These are phyloP conservation scores for Manis pentadactyla DNA, from an alignment of 2,797 vertebrate genomes.

Conservation along the genomic window DNA sequence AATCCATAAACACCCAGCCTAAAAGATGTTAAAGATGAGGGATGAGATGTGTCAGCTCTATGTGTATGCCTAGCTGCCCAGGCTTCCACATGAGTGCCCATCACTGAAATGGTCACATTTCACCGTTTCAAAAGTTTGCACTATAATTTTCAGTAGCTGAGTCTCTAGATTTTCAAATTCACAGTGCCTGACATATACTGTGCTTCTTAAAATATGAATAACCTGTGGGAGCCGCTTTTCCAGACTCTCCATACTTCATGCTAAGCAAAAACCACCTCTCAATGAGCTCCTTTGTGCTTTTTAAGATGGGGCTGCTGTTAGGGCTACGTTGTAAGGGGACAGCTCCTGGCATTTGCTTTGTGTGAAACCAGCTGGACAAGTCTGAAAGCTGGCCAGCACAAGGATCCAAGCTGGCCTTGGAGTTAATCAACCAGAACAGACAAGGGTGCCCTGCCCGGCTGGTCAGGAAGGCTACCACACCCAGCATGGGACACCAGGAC, in stretches of 20 bases:
- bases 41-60: not conserved
- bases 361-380: not conserved
- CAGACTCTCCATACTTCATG: not conserved
- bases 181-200: not conserved
- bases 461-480: not conserved
- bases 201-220: not conserved
- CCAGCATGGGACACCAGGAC: fast-evolving
- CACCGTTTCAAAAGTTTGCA: not conserved
- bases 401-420: not conserved
- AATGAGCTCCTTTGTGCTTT: not conserved
- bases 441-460: not conserved
- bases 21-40: not conserved
- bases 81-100: not conserved
- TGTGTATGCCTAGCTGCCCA: not conserved
- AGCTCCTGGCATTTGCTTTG: not conserved
- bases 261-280: not conserved
- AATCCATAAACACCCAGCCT: not conserved
- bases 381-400: not conserved
- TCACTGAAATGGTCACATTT: not conserved
- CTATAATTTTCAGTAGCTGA: not conserved
- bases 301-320: not conserved
- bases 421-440: not conserved
- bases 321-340: not conserved
- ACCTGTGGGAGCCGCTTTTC: not conserved
- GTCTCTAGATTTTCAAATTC: not conserved